Evolutionary conservation across 1,140 invertebrate genomes (phyloP), one percentile per base, ranked within the genome.

Genomic region (Venturia canescens): DNA sequence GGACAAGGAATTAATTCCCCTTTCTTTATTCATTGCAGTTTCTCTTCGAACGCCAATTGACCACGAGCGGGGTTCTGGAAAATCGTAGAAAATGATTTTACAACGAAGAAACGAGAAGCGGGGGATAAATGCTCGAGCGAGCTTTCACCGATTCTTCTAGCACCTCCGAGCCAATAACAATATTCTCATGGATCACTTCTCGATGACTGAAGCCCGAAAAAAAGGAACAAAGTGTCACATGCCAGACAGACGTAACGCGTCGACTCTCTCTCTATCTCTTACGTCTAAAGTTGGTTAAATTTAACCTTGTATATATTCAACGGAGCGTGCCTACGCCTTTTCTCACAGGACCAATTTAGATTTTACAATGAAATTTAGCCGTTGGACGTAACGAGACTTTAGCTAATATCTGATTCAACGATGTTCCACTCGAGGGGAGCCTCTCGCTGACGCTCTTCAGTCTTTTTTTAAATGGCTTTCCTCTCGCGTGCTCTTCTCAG

Each of bases 281-380:
- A 23, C 60, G 60, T 63, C 3, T 23, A 0, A 63, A 63, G 21
- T 34, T 31, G 79, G 79, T 76, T 80, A 80, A 80, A 76, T 69
- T 80, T 80, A 80, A 76, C 79, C 72, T 80, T 80, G 79, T 69
- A 80, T 69, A 80, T 34, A 80, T 34, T 80, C 63, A 76, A n/a
- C 79, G 57, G 31, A 50, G 44, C 67, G 63, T 53, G 71, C 71
- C 71, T 74, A 74, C 71, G 71, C 71, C 71, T 74, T 74, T 74
- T 74, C 71, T 74, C 71, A 57, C 44, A 18, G 15, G 21, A 74
- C 71, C 71, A n/a, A 74, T 48, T 74, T 74, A 74, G 71, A 74
- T 29, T 74, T 74, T 74, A 27, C 71, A 74, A 74, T 74, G 26
- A 74, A 74, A 74, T 74, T 74, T 74, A 74, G 71, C 7, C 38